Conservation (phyloP, 1,140 invertebrate species). For the Sminthurinus signatus region DNA sequence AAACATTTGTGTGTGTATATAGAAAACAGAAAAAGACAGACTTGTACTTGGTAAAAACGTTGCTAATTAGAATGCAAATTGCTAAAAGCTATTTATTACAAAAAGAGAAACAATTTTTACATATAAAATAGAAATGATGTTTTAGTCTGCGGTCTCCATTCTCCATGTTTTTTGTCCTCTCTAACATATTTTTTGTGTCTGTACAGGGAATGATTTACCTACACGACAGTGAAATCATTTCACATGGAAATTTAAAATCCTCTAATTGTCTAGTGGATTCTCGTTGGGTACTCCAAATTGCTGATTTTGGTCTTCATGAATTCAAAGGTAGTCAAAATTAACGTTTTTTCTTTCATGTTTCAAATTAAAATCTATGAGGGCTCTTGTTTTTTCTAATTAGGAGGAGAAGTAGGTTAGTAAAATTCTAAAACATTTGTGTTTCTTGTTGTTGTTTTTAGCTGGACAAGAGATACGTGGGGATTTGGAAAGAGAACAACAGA, state of each 20-base stretch:
- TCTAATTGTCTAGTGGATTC: conserved; percentile 72
- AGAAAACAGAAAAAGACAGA: too few species aligned
- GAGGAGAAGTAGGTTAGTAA: background rate
- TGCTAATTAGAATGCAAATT: too few species aligned
- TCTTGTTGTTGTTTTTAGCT: conserved; percentile 43
- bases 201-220: conserved; percentile 64
- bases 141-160: too few species aligned
- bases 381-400: background rate
- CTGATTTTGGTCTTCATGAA: conserved; percentile 69
- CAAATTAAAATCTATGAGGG: background rate
- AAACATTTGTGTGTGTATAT: too few species aligned
- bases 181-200: conserved; percentile 42
- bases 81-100: too few species aligned
- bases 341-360: too few species aligned
- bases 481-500: conserved; percentile 47
- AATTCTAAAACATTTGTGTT: too few species aligned
- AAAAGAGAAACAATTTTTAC: too few species aligned
- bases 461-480: conserved; percentile 52
- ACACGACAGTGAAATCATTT: conserved; percentile 65
- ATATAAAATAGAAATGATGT: too few species aligned
- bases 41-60: too few species aligned
- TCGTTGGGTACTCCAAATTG: conserved; percentile 70
- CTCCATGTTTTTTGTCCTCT: background rate
- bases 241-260: conserved; percentile 67
- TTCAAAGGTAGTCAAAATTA: conserved; percentile 57